Evolutionary conservation across 2,113 vertebrate genomes (phyloP).

Genomic region (Cercocebus atys): DNA sequence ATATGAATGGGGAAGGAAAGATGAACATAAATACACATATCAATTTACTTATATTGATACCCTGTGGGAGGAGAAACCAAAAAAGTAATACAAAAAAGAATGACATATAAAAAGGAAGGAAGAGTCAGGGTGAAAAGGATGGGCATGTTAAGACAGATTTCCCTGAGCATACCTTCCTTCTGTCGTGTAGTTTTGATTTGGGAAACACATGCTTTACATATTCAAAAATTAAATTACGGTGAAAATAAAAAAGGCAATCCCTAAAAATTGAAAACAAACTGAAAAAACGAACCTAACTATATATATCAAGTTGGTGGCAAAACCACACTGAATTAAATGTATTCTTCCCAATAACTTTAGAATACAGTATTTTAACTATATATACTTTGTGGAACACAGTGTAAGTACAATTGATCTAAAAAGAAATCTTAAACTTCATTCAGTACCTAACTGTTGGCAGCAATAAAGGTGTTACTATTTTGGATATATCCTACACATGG

Average conservation of each 20-base stretch:
- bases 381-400: not conserved
- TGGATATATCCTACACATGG: not conserved
- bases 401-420: not conserved
- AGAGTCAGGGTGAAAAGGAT: not conserved
- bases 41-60: not conserved
- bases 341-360: conserved; percentile 9
- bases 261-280: conserved; percentile 68
- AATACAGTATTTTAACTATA: not conserved
- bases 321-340: conserved; percentile 34
- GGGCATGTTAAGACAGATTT: not conserved
- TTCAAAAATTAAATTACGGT: conserved; percentile 55
- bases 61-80: not conserved
- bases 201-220: conserved; percentile 54
- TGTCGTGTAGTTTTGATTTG: not conserved
- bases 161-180: not conserved
- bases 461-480: not conserved
- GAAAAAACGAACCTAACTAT: conserved; percentile 58
- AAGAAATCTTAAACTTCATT: conserved; percentile 39
- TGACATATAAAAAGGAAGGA: not conserved
- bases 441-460: not conserved
- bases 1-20: not conserved
- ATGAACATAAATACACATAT: not conserved
- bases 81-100: not conserved
- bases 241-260: conserved; percentile 27
- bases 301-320: conserved; percentile 58